These are phyloP conservation scores for Hylyphantes graminicola DNA, from an alignment of 1,140 invertebrate species.

Conservation along the genomic window DNA sequence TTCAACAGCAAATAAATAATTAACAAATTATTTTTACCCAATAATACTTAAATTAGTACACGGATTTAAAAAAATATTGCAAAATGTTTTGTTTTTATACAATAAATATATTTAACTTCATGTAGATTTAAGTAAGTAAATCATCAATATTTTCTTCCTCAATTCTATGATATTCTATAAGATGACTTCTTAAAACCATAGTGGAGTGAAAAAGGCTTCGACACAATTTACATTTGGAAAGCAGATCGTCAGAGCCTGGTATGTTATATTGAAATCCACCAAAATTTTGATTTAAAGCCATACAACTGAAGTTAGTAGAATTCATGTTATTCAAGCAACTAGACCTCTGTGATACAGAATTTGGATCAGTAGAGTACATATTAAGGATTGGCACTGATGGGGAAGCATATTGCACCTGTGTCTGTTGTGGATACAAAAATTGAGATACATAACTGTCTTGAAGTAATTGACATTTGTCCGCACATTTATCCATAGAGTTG, in stretches of 20 bases:
- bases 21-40: no score
- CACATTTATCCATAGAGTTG: slow-evolving; percentile 43
- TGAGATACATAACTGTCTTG: slow-evolving; percentile 57
- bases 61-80: background rate
- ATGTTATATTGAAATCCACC: slow-evolving; percentile 34
- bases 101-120: background rate
- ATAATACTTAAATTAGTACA: background rate
- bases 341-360: slow-evolving; percentile 3
- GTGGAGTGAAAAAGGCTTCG: slow-evolving; percentile 49
- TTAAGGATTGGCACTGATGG: slow-evolving; percentile 31
- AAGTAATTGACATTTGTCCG: slow-evolving; percentile 47
- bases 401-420: slow-evolving; percentile 39
- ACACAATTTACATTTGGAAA: slow-evolving; percentile 48
- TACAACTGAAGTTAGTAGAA: slow-evolving; percentile 40
- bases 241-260: slow-evolving; percentile 17
- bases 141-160: slow-evolving; percentile 58
- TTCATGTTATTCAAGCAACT: slow-evolving; percentile 27
- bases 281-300: slow-evolving; percentile 43
- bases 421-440: slow-evolving; percentile 55
- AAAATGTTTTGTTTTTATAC: background rate
- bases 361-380: slow-evolving; percentile 42
- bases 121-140: slow-evolving; percentile 18
- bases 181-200: slow-evolving; percentile 41
- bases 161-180: slow-evolving; percentile 53
- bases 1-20: no score